Base-by-base conservation (phyloP, 53 echinoderm and acorn worm genomes). In the Holothuria leucospilota region DNA sequence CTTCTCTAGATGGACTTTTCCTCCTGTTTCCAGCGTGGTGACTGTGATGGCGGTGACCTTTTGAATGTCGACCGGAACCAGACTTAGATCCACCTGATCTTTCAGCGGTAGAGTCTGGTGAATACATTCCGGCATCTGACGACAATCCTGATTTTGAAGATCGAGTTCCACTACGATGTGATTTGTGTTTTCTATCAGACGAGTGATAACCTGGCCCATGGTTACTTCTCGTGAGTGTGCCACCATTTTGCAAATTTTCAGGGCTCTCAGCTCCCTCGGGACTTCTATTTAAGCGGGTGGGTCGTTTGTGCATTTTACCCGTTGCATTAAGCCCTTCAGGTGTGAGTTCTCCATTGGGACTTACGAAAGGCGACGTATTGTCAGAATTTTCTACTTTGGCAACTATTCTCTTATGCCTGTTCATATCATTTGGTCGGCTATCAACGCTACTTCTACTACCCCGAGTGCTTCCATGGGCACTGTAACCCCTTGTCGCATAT, bases 341-440 rank as follows among this genome's bases (percentile, higher is more conserved):
- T 0, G 96, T 96, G 13, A 96, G 82, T 61, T 94, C 89, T 26
- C 96, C 96, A 59, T 94, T 93, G 38, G 85, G 89, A 71, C 91
- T 96, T 24, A 96, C 79, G 20, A 89, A 96, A 5, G 96, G 96
- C 15, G 94, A 87, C 25, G 87, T 84, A 28, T 86, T 91, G 79
- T 94, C 94, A 26, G 91, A 69, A 75, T 87, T 90, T 15, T 87
- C 91, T n/a, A 90, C 91, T 40, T 90, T 90, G 27, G 91, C 91
- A 56, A 53, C 53, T 34, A 87, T 74, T n/a, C 80, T 81, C 82
- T 89, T 69, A 28, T 82, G 82, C 29, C 59, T n/a, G 13, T 81
- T 64, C 20, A 59, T 56, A 46, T 72, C 46, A 6, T 71, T 49
- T 13, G 71, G 73, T 24, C 74, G 60, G 39, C 84, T 85, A 13